Base-by-base conservation (phyloP, 1,140 invertebrate species). In the Littorina saxatilis region DNA sequence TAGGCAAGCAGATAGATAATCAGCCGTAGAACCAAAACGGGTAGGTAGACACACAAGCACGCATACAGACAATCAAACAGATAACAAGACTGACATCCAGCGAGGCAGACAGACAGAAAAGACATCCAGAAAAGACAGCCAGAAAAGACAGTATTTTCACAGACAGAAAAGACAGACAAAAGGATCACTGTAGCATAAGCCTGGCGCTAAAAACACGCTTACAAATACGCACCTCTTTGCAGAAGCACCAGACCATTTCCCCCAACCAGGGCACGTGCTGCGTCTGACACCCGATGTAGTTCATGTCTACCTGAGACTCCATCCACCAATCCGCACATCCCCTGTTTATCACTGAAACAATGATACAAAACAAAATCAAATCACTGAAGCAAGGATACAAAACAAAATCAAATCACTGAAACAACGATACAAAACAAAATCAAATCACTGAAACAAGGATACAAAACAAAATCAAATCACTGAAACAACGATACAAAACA, bases 311-410 rank as follows among this genome's bases (percentile, higher is more conserved):
- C 68, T 78, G 75, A 11, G 82, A 79, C 55, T 77, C 76, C 78
- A 82, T 70, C 86, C 86, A 87, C 77, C 86, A 81, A 61, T 87
- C 86, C 2, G 84, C 82, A 63, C 86, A 87, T 15, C 86, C 86
- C 13, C 86, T 68, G 76, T 79, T 77, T 23, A 85, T 85, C 40
- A 83, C 86, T 87, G 80, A 47, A 55, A 39, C 17, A 58, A 58
- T 2, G 0, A 52, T 52, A 52, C 47, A 52, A 52, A 52, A n/a
- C 43, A 43, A 4, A 43, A 13, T 75, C 43, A 15, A 39, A 11
- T 50, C n/a, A n/a, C n/a, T n/a, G n/a, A n/a, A n/a, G n/a, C n/a
- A n/a, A n/a, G n/a, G n/a, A n/a, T n/a, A n/a, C n/a, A n/a, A n/a
- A n/a, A n/a, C n/a, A n/a, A n/a, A n/a, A n/a, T n/a, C n/a, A n/a